Conservation (phyloP, 2,888 invertebrate species). For the Polyommatus icarus region DNA sequence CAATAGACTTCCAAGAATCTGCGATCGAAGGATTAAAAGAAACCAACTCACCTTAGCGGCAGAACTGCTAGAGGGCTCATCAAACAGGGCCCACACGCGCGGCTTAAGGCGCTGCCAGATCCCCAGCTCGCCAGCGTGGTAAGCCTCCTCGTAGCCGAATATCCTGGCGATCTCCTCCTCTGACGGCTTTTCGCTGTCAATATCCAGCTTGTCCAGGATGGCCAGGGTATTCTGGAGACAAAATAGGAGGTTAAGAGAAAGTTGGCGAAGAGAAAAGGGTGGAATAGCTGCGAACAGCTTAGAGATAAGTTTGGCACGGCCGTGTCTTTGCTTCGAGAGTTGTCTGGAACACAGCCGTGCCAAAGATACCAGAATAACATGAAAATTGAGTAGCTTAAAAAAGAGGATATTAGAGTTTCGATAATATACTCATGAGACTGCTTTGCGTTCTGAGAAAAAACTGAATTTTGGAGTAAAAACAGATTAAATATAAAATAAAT, state of each 20-base stretch:
- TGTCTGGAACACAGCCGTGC: too few relatives aligned
- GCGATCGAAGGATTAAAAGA: too few relatives aligned
- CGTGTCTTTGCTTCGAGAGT: too few relatives aligned
- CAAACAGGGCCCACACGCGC: constrained; percentile 96
- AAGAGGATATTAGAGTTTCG: too few relatives aligned
- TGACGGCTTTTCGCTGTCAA: constrained; percentile 94
- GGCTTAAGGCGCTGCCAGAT: constrained; percentile 96
- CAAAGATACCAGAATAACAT: too few relatives aligned
- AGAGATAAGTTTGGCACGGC: too few relatives aligned
- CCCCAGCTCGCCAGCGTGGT: constrained; percentile 87
- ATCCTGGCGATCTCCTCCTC: constrained; percentile 96
- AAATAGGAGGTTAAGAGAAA: neutral
- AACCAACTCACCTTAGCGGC: constrained; percentile 88
- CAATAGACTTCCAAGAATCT: too few relatives aligned
- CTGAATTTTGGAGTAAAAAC: too few relatives aligned
- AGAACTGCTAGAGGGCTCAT: constrained; percentile 96
- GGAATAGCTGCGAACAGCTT: neutral
- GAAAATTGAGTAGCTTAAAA: too few relatives aligned
- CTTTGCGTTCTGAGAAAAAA: too few relatives aligned
- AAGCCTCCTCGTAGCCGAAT: constrained; percentile 94
- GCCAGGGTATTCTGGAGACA: constrained; percentile 92
- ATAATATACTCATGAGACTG: too few relatives aligned
- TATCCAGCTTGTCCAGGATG: constrained; percentile 96
- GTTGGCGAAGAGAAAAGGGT: neutral
- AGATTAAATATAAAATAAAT: too few relatives aligned